These are phyloP conservation scores for Nebria ingens DNA, from an alignment of 1,140 invertebrate genomes.

Conservation along the genomic window DNA sequence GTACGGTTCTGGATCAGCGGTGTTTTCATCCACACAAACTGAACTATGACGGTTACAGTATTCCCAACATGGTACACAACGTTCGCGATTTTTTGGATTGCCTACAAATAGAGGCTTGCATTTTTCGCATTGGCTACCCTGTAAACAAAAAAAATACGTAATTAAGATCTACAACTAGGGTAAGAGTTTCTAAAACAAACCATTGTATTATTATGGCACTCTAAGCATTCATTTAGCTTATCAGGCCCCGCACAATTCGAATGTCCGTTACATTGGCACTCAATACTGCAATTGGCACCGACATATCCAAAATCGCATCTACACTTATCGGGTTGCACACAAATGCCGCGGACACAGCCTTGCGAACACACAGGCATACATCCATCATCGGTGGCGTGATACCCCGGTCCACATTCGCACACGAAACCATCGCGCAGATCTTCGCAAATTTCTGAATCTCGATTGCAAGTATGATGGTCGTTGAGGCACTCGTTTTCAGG, in stretches of 20 bases:
- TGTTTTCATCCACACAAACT: conserved; percentile 60
- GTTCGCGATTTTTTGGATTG: conserved; percentile 73
- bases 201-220: conserved; percentile 90
- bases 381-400: conserved; percentile 42
- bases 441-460: conserved; percentile 72
- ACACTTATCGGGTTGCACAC: conserved; percentile 75
- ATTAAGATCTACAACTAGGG: too few relatives aligned
- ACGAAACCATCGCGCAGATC: conserved; percentile 61
- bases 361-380: conserved; percentile 79
- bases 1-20: conserved; percentile 27
- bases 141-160: too few relatives aligned
- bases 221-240: conserved; percentile 65
- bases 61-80: conserved; percentile 76
- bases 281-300: conserved; percentile 83
- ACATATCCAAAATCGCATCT: conserved; percentile 92
- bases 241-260: conserved; percentile 81
- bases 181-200: conserved; percentile 35
- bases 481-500: conserved; percentile 90
- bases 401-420: conserved; percentile 78
- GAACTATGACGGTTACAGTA: conserved; percentile 85
- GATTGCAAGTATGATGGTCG: conserved; percentile 81
- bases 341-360: conserved; percentile 81
- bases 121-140: conserved; percentile 72
- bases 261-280: conserved; percentile 92
- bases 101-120: conserved; percentile 85